Percentiles rank a stretch among this genome's conserved stretches.
phyloP scores from a whole-genome alignment of 2,797 vertebrate species.

The Hephaestus fuliginosus region DNA sequence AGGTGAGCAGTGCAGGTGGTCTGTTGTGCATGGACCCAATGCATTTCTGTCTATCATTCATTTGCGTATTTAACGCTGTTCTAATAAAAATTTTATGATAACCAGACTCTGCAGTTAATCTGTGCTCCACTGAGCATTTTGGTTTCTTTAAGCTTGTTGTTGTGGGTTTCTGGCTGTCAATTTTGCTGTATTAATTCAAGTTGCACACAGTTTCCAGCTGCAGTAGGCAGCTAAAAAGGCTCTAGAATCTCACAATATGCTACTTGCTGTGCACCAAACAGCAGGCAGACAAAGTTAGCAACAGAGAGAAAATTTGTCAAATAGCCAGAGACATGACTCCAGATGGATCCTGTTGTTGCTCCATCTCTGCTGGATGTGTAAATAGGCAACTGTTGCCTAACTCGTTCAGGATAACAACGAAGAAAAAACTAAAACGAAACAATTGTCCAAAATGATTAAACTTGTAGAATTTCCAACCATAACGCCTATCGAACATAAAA shows the following conservation, averaged over 20 bases:
- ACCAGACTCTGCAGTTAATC: neutral
- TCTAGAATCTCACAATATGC: conserved; percentile 10
- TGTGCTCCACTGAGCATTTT: neutral
- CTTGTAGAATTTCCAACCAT: too few species aligned
- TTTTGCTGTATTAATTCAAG: neutral
- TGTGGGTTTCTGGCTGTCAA: neutral
- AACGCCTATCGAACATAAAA: neutral
- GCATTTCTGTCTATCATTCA: neutral
- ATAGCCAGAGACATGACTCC: neutral
- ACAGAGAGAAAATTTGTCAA: neutral
- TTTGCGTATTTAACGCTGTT: neutral
- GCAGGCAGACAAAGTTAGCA: conserved; percentile 1
- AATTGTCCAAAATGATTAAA: neutral
- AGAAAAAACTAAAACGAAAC: too few species aligned
- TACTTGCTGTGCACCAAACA: conserved; percentile 4
- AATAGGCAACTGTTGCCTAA: neutral
- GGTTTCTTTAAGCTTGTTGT: neutral
- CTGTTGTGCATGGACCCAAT: neutral
- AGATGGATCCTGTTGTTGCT: neutral
- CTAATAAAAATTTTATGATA: neutral
- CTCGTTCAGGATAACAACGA: neutral
- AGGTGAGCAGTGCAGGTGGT: conserved; percentile 64
- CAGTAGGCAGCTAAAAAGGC: neutral
- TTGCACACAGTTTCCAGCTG: neutral
- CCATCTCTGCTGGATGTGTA: neutral